phyloP scores from a whole-genome alignment of 35 echinoderm and acorn worm species.

The Anneissia japonica region DNA sequence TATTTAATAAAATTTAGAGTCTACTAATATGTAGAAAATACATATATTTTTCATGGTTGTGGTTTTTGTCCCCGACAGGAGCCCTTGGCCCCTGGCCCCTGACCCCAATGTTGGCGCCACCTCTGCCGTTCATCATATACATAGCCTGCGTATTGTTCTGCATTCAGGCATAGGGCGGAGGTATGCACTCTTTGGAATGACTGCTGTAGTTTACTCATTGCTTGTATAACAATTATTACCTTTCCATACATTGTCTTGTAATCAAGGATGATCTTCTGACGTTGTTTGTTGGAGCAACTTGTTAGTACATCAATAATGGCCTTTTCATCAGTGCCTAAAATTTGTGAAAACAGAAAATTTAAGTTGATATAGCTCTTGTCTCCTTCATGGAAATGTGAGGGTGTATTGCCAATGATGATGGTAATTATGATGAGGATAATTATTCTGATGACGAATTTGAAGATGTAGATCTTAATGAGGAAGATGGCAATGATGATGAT shows the following conservation, averaged over 20 bases:
- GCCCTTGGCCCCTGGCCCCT: too few relatives aligned
- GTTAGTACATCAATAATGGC: constrained; percentile 73
- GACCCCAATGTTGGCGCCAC: too few relatives aligned
- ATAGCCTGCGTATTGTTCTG: too few relatives aligned
- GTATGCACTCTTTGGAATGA: too few relatives aligned
- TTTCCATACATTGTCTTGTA: constrained; percentile 98
- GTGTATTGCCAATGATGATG: background rate
- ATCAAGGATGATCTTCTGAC: constrained; percentile 51
- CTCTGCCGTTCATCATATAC: too few relatives aligned
- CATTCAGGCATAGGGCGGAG: too few relatives aligned
- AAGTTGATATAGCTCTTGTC: background rate
- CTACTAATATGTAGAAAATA: too few relatives aligned
- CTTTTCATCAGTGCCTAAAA: constrained; percentile 80
- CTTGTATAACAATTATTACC: constrained; percentile 41
- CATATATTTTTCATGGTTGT: too few relatives aligned
- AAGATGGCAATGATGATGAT: too few relatives aligned
- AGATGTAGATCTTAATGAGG: background rate
- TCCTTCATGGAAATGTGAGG: background rate
- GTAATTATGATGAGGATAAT: background rate
- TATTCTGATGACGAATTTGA: background rate
- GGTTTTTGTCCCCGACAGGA: too few relatives aligned
- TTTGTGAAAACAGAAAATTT: constrained; percentile 4
- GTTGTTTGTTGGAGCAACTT: constrained; percentile 57
- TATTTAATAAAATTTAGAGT: too few relatives aligned
- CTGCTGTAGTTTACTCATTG: too few relatives aligned